Conservation (phyloP, 2,888 invertebrate species). For the Bombylius major region DNA sequence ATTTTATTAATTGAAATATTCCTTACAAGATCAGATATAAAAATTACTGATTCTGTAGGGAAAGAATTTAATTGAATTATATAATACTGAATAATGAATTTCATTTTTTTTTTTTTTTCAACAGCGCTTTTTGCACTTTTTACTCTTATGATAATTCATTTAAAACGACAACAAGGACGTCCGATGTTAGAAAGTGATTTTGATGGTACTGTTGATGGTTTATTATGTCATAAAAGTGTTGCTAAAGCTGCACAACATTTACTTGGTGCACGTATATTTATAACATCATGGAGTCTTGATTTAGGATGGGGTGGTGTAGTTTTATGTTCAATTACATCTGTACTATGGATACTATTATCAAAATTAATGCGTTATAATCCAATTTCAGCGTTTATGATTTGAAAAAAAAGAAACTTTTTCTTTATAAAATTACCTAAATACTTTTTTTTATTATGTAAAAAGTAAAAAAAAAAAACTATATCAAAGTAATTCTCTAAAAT, state of each 20-base stretch:
- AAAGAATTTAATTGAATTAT: too few species aligned
- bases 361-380: constrained; percentile 86
- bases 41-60: too few species aligned
- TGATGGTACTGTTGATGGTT: constrained; percentile 60
- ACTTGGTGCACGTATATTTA: constrained; percentile 58
- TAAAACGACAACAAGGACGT: constrained; percentile 65
- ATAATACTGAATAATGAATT: too few species aligned
- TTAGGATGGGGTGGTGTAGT: constrained; percentile 79
- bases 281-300: constrained; percentile 71
- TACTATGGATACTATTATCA: constrained; percentile 77
- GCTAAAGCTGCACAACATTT: constrained; percentile 43
- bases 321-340: constrained; percentile 66
- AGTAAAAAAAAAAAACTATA: not conserved
- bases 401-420: not conserved
- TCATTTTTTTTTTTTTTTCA: constrained; percentile 19
- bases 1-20: constrained; percentile 14
- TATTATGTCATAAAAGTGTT: constrained; percentile 43
- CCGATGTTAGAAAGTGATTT: constrained; percentile 46
- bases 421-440: not conserved
- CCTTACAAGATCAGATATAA: not conserved
- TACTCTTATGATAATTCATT: constrained; percentile 84
- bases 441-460: not conserved
- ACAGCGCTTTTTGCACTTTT: constrained; percentile 81
- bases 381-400: constrained; percentile 52
- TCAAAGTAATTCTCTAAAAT: not conserved